Percentiles rank a stretch among this genome's conserved stretches.
These are phyloP conservation scores for Cliona cf. orientalis DNA, from an alignment of 37 sponge, comb jelly and placozoan species.

Conservation along the genomic window DNA sequence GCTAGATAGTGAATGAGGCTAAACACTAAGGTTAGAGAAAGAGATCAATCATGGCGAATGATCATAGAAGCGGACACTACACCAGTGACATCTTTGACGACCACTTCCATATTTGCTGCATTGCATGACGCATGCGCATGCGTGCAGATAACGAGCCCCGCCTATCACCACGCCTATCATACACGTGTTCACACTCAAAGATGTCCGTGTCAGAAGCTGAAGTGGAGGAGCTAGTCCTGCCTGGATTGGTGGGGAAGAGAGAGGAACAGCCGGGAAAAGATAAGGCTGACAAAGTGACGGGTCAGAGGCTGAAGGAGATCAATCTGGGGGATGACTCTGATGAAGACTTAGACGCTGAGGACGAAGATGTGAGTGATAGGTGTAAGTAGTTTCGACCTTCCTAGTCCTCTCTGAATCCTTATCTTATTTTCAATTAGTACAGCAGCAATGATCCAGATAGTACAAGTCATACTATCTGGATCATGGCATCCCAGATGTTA, in stretches of 20 bases:
- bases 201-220: constrained; percentile 11
- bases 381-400: not conserved
- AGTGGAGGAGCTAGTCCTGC: not conserved
- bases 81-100: too few species aligned
- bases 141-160: too few species aligned
- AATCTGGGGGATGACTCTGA: not conserved
- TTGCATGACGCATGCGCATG: too few species aligned
- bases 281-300: not conserved
- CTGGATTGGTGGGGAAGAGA: constrained; percentile 5
- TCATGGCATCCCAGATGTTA: too few species aligned
- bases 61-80: too few species aligned
- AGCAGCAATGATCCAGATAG: too few species aligned
- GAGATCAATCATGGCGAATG: too few species aligned
- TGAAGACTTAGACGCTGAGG: constrained; percentile 37
- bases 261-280: not conserved
- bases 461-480: too few species aligned
- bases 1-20: too few species aligned
- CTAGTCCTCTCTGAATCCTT: not conserved
- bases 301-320: not conserved
- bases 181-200: not conserved
- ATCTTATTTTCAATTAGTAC: too few species aligned
- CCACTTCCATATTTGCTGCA: too few species aligned
- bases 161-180: not conserved
- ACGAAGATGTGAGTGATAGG: constrained; percentile 44
- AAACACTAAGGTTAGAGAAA: too few species aligned